phyloP scores from a whole-genome alignment of 2,888 invertebrate species.

The Hydrotaea cyrtoneurina region DNA sequence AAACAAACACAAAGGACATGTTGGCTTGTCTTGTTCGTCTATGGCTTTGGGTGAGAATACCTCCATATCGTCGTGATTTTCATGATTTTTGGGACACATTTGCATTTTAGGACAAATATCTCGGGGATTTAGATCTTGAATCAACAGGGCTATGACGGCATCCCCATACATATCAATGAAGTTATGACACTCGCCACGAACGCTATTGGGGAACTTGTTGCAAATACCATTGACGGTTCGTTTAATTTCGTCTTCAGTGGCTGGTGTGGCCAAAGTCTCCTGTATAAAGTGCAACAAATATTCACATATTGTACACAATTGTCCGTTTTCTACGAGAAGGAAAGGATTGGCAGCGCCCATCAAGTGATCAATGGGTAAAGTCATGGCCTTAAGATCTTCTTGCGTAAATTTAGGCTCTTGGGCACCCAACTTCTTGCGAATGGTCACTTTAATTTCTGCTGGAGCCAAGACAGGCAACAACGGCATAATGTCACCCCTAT shows the following conservation, averaged over 20 bases:
- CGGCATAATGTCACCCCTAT: slow-evolving; percentile 83
- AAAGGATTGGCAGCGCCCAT: slow-evolving; percentile 79
- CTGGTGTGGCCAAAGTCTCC: slow-evolving; percentile 85
- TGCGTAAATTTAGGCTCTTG: slow-evolving; percentile 77
- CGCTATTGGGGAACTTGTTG: slow-evolving; percentile 83
- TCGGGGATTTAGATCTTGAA: slow-evolving; percentile 83
- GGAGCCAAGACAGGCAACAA: slow-evolving; percentile 82
- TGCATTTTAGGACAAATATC: slow-evolving; percentile 86
- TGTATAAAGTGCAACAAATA: slow-evolving; percentile 91
- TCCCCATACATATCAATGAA: slow-evolving; percentile 91
- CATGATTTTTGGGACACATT: slow-evolving; percentile 84
- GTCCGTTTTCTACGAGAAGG: slow-evolving; percentile 80
- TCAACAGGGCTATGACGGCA: slow-evolving; percentile 88
- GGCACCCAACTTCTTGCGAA: slow-evolving; percentile 76
- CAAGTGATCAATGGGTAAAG: slow-evolving; percentile 82
- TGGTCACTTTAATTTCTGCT: slow-evolving; percentile 79
- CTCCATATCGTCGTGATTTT: slow-evolving; percentile 81
- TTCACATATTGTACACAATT: slow-evolving; percentile 89
- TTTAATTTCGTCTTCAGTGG: slow-evolving; percentile 87
- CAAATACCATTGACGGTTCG: slow-evolving; percentile 87
- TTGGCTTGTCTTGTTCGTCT: slow-evolving; percentile 83
- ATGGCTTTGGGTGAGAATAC: slow-evolving; percentile 80
- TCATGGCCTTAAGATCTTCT: slow-evolving; percentile 78
- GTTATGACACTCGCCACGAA: slow-evolving; percentile 85
- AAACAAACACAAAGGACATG: slow-evolving; percentile 92